Evolutionary conservation across 1,140 invertebrate genomes (phyloP), one percentile per base, ranked within the genome.

Genomic region (Caenorhabditis briggsae): DNA sequence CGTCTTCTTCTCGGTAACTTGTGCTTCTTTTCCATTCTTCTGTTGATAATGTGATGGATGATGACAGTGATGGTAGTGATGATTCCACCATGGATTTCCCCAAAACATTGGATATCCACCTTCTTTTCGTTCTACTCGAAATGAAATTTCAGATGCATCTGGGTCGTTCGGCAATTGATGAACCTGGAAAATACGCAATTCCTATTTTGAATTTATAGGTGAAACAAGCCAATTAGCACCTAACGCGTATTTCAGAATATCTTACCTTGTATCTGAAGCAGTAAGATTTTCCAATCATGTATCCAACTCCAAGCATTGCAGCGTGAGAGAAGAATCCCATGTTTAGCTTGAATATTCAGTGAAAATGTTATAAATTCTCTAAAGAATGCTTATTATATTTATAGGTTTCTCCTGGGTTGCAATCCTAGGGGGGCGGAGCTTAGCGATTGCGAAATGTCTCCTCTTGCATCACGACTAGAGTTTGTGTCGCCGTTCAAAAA

Each of bases 291-390:
- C 70, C 70, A 50, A 78, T 78, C 46, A 41, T 18, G 14, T 78
- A 78, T 5, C 70, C 70, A 16, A 78, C 70, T 50, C 70, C 70
- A 23, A 78, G 70, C 70, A 78, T 78, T 50, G 70, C 70, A 50
- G 70, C 70, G 23, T 78, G 70, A 23, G 70, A 78, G n/a, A 78
- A 78, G 46, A 78, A 78, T 18, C 70, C 70, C 70, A 78, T 78
- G 53, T 14, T 78, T 5, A 11, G 33, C 23, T 50, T 12, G n/a
- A 50, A 78, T 50, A 53, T 43, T 23, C 18, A 5, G 23, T 65
- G 14, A 70, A 18, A 43, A 70, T 43, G 46, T 14, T 46, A 3
- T 16, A 46, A 43, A 18, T 70, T 46, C 33, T n/a, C 18, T 11
- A 46, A 2, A 14, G 8, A 43, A 43, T 43, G 14, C 18, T 46